Base-by-base conservation (phyloP, 2,888 invertebrate genomes). In the Pelosia muscerda region DNA sequence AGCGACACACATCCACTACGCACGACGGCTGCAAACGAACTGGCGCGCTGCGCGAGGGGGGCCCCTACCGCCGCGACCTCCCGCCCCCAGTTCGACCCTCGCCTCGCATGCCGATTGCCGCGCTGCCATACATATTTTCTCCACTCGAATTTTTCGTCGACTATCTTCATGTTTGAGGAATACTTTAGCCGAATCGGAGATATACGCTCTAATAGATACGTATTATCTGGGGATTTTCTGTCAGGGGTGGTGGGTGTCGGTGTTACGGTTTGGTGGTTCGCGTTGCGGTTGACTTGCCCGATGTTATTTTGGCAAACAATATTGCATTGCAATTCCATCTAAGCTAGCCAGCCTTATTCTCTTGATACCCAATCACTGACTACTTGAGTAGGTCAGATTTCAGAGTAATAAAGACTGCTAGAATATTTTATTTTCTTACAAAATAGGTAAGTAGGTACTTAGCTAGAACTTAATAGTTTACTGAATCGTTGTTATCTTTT, bases 81-180 rank as follows among this genome's bases (percentile, higher is more conserved):
- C 86, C 82, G 82, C 84, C 83, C 83, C 84, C 84, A 84, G 85
- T 83, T 57, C 80, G 77, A 88, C 91, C 91, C 90, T 89, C 90
- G 90, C 90, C 90, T 89, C 90, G 90, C 91, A 91, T 88, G 87
- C 88, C 89, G 88, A 86, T 86, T 87, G 87, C 89, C 86, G 88
- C 86, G 86, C 88, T 91, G 90, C 90, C 92, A 89, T 92, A 93
- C 92, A 94, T 92, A 92, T 93, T 93, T 92, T 93, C 93, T 93
- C 91, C 91, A 92, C 92, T 93, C 91, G 90, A 93, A 93, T 94
- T 94, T 94, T 94, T 94, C 93, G 92, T 92, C 90, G 92, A 93
- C 92, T 92, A 92, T 93, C 92, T 94, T 93, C 90, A 91, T 92
- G 92, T 93, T 94, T 93, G 93, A 93, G 91, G 90, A 94, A 94